These are phyloP conservation scores for Solea solea DNA, from an alignment of 2,113 vertebrate species.

Conservation along the genomic window DNA sequence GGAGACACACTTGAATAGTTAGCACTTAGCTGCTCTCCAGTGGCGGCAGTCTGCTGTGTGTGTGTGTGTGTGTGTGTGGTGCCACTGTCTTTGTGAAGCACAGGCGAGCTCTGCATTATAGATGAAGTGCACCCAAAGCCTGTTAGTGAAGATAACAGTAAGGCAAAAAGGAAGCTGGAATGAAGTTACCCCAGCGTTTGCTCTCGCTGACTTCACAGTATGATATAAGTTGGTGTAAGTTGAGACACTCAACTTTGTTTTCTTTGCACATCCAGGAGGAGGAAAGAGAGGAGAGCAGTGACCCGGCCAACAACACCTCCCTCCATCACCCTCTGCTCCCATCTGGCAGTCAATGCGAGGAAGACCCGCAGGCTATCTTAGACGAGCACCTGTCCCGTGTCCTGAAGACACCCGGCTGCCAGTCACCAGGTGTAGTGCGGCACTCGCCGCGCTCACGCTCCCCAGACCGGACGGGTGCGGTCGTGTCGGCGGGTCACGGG, in stretches of 20 bases:
- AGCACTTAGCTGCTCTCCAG: slow-evolving; percentile 77
- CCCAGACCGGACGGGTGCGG: slow-evolving; percentile 74
- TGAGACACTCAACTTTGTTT: slow-evolving; percentile 34
- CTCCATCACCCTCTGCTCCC: slow-evolving; percentile 79
- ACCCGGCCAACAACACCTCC: slow-evolving; percentile 58
- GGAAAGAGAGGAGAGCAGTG: slow-evolving; percentile 83
- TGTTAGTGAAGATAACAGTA: slow-evolving; percentile 76
- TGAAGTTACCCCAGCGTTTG: slow-evolving; percentile 68
- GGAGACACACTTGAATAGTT: slow-evolving; percentile 75
- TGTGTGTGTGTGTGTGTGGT: slow-evolving; percentile 64
- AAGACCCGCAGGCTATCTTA: slow-evolving; percentile 95
- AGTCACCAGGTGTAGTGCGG: slow-evolving; percentile 87
- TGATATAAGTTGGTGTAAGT: slow-evolving; percentile 59
- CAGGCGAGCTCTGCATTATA: slow-evolving; percentile 77
- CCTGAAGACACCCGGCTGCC: slow-evolving; percentile 94
- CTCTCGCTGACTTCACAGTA: slow-evolving; percentile 63
- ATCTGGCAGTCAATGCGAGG: slow-evolving; percentile 82
- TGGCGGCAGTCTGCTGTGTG: slow-evolving; percentile 75
- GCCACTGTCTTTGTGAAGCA: slow-evolving; percentile 73
- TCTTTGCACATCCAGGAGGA: slow-evolving; percentile 82
- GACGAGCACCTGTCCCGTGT: slow-evolving; percentile 96
- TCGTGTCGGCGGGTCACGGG: slow-evolving; percentile 46
- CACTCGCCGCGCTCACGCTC: slow-evolving; percentile 88
- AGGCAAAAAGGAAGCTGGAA: slow-evolving; percentile 66
- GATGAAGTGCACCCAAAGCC: slow-evolving; percentile 75